Base-by-base conservation (phyloP, 1,140 invertebrate species). In the Macrobrachium rosenbergii region DNA sequence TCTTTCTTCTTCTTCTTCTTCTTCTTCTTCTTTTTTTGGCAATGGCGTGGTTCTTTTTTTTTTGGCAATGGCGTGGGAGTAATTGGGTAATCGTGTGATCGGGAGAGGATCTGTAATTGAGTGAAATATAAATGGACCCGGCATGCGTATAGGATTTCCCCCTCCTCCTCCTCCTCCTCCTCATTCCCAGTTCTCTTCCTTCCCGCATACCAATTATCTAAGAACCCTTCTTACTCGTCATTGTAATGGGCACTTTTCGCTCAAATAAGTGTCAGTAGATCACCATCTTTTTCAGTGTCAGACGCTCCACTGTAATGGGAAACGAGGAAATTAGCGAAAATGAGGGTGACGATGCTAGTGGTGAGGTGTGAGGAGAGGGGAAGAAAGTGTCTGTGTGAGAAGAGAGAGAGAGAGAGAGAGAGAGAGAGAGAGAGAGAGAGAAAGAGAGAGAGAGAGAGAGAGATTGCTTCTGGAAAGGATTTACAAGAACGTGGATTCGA, bases 331-430 rank as follows among this genome's bases (percentile, higher is more conserved):
- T 17, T 23, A 21, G 17, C 11, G 21, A 58, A n/a, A 60, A 79
- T 23, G 45, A 79, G n/a, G 52, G 52, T 12, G 77, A 2, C 21
- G 21, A 75, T 43, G n/a, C 14, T 43, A 60, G 21, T 52, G 14
- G 52, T 17, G 58, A 28, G 58, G 19, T 17, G 43, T 16, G 52
- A 6, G 58, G 19, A 21, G n/a, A 79, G 21, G 17, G n/a, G 19
- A 62, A 59, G 43, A 59, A 59, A 52, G 76, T 58, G 11, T 58
- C n/a, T 37, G n/a, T n/a, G n/a, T n/a, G n/a, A n/a, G n/a, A n/a
- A 52, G 37, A 58, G 76, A 19, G 58, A 19, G 76, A 58, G 37
- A 78, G 58, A 79, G 77, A 21, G n/a, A 59, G 77, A 60, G 23
- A 37, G 23, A 60, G 45, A 62, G 59, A 37, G 77, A 37, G 58